phyloP scores from a whole-genome alignment of 2,797 vertebrate genomes.

The Pangasius mekongensis region DNA sequence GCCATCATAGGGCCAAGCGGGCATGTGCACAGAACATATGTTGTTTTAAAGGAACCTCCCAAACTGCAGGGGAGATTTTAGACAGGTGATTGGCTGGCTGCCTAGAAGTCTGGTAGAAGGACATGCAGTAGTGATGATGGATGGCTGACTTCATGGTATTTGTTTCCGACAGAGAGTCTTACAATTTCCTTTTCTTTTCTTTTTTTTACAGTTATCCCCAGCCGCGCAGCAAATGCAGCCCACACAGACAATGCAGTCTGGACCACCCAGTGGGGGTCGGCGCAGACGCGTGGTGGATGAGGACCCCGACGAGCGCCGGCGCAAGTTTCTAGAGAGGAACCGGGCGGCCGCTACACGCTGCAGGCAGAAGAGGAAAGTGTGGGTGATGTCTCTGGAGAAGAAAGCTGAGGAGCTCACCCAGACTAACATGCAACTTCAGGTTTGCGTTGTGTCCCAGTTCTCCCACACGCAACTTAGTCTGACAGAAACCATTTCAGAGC shows the following conservation, averaged over 20 bases:
- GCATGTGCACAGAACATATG: slow-evolving; percentile 69
- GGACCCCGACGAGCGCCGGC: slow-evolving; percentile 93
- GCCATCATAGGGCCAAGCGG: slow-evolving; percentile 55
- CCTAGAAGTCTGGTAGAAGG: slow-evolving; percentile 56
- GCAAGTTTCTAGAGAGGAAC: slow-evolving; percentile 98
- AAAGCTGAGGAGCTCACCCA: slow-evolving; percentile 99
- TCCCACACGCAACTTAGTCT: not conserved
- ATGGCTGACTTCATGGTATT: slow-evolving; percentile 18
- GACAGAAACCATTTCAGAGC: not conserved
- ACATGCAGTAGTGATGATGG: slow-evolving; percentile 17
- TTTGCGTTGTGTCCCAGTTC: slow-evolving; percentile 63
- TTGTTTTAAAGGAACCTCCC: slow-evolving; percentile 74
- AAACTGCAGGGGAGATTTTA: slow-evolving; percentile 61
- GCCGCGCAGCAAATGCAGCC: slow-evolving; percentile 98
- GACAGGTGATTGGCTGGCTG: slow-evolving; percentile 62
- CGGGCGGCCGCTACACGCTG: slow-evolving; percentile 95
- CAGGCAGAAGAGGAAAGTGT: slow-evolving; percentile 99
- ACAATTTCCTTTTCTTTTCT: not conserved
- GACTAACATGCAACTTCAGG: slow-evolving; percentile 99
- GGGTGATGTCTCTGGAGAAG: slow-evolving; percentile 99
- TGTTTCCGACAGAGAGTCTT: not conserved
- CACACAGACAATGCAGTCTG: slow-evolving; percentile 92
- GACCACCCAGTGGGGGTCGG: slow-evolving; percentile 89
- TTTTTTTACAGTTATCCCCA: slow-evolving; percentile 84
- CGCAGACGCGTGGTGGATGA: slow-evolving; percentile 94